phyloP scores from a whole-genome alignment of 1,140 invertebrate genomes.

The Trachymyrmex cornetzi region DNA sequence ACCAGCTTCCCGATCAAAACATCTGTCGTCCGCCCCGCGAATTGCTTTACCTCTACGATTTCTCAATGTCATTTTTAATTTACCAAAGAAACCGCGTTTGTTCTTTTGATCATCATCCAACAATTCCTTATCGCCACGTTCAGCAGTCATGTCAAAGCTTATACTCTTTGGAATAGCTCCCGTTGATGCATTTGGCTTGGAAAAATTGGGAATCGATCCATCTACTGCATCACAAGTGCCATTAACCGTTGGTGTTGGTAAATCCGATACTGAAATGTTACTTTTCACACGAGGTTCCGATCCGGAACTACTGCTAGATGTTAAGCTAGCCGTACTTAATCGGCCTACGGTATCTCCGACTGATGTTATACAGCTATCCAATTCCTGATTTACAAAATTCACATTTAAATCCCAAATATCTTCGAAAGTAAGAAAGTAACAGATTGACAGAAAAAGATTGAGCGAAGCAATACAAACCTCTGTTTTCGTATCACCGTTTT shows the following conservation, averaged over 20 bases:
- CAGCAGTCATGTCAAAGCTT: constrained; percentile 96
- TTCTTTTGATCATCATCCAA: constrained; percentile 89
- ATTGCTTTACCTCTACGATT: constrained; percentile 88
- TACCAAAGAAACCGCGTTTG: constrained; percentile 90
- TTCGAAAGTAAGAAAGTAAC: not conserved
- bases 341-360: constrained; percentile 77
- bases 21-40: constrained; percentile 86
- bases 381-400: constrained; percentile 68
- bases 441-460: constrained; percentile 16
- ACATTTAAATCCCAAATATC: constrained; percentile 27
- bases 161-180: constrained; percentile 97
- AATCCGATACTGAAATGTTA: constrained; percentile 61
- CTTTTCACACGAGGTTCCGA: constrained; percentile 80
- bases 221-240: constrained; percentile 77
- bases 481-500: constrained; percentile 80
- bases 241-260: constrained; percentile 74
- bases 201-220: constrained; percentile 50
- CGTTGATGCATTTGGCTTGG: constrained; percentile 89
- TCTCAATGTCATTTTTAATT: constrained; percentile 90
- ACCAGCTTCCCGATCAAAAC: constrained; percentile 84
- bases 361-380: constrained; percentile 65
- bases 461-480: constrained; percentile 70
- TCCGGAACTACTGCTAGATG: constrained; percentile 86
- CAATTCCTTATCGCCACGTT: constrained; percentile 91
- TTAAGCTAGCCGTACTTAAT: constrained; percentile 85